Conservation (phyloP, 2,888 invertebrate genomes). For the Allygus modestus region DNA sequence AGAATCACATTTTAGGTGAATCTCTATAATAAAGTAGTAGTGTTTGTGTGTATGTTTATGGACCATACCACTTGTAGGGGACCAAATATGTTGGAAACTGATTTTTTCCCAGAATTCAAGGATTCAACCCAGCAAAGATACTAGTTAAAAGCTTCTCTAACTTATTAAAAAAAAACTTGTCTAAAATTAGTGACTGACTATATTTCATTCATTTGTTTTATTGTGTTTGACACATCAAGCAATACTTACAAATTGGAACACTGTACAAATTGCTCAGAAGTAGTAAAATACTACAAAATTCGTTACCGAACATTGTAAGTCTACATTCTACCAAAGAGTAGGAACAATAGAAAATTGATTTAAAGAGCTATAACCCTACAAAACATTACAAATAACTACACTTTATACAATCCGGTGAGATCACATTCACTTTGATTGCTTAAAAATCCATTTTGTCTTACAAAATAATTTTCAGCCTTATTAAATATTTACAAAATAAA, state of each 20-base stretch:
- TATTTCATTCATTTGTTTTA: too few relatives aligned
- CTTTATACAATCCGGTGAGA: constrained; percentile 42
- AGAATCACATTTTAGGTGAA: too few relatives aligned
- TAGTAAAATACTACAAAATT: constrained; percentile 23
- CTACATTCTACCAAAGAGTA: constrained; percentile 15
- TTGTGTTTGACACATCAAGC: too few relatives aligned
- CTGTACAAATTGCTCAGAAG: constrained; percentile 42
- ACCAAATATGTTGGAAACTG: too few relatives aligned
- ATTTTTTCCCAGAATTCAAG: too few relatives aligned
- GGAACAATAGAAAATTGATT: constrained; percentile 56
- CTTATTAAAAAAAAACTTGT: too few relatives aligned
- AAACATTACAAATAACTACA: constrained; percentile 47
- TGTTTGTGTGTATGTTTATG: too few relatives aligned
- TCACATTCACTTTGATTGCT: constrained; percentile 59
- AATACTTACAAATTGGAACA: not conserved
- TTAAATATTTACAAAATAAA: constrained; percentile 59
- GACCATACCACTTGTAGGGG: too few relatives aligned
- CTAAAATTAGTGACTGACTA: too few relatives aligned
- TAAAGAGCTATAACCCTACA: constrained; percentile 29
- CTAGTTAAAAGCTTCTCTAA: too few relatives aligned
- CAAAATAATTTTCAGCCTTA: constrained; percentile 55
- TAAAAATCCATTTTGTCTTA: constrained; percentile 50
- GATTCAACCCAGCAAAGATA: too few relatives aligned
- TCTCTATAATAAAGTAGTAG: too few relatives aligned
- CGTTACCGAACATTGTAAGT: not conserved